Evolutionary conservation across 1,140 invertebrate species (phyloP).

Genomic region (Manduca sexta): DNA sequence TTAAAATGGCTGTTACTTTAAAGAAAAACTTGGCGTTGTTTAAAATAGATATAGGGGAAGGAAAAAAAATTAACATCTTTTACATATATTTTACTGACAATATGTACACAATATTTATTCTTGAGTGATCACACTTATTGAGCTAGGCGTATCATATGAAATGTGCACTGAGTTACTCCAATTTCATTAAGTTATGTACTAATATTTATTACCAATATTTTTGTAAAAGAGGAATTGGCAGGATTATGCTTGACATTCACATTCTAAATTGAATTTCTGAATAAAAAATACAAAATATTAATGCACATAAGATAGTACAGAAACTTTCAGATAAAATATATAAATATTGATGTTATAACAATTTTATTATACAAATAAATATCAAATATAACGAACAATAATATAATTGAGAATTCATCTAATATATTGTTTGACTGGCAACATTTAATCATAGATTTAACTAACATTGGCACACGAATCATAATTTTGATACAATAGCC

Average conservation of each 20-base stretch:
- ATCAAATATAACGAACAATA: constrained; percentile 15
- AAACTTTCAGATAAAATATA: constrained; percentile 55
- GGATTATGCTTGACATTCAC: constrained; percentile 63
- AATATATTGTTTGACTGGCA: constrained; percentile 16
- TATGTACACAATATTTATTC: constrained; percentile 70
- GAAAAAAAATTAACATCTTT: constrained; percentile 52
- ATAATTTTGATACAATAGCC: constrained; percentile 34
- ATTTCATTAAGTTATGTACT: constrained; percentile 60
- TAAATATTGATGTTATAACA: constrained; percentile 44
- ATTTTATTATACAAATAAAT: constrained; percentile 37
- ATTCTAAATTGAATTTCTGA: constrained; percentile 27
- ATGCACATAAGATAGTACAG: constrained; percentile 39
- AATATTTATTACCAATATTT: constrained; percentile 1
- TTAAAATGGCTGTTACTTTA: too few relatives aligned
- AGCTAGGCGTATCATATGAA: constrained; percentile 68
- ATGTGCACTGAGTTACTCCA: constrained; percentile 60
- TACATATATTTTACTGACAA: constrained; percentile 70
- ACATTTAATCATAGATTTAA: constrained; percentile 30
- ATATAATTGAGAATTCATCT: constrained; percentile 18
- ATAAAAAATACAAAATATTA: constrained; percentile 16
- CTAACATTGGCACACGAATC: constrained; percentile 58
- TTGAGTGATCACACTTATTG: constrained; percentile 69
- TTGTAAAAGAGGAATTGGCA: constrained; percentile 53
- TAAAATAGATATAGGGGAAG: constrained; percentile 4
- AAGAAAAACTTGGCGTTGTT: too few relatives aligned